Evolutionary conservation across 2,113 vertebrate genomes (phyloP), one percentile per base, ranked within the genome.

Genomic region (Erythrolamprus reginae): DNA sequence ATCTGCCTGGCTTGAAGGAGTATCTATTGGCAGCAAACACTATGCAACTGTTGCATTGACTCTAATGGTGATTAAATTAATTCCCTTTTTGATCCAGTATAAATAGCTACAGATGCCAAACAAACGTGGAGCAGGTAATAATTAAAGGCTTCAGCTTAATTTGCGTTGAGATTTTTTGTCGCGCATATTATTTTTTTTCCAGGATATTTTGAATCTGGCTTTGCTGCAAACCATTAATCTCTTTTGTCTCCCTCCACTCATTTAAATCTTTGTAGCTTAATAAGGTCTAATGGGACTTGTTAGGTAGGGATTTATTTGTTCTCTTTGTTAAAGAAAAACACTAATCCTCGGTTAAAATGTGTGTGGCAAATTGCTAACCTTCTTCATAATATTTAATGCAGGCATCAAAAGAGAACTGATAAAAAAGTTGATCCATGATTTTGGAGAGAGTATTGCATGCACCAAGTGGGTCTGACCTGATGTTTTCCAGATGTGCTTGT

Each of bases 201-300:
- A 13, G 48, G n/a, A 89, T 89, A 82, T 82, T 89, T 89, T 52
- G n/a, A 53, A 82, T 26, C 51, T 89, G 88, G 55, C 86, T 58
- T 88, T 88, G 42, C 86, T 88, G 45, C 26, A 88, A 88, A 47
- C 47, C 5, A 52, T 89, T 52, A 89, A 89, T 82, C 48, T 52
- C 4, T 42, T 38, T 77, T 77, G 33, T 21, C 70, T 56, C 86
- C 86, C 38, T 58, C 61, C 21, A 8, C n/a, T 8, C 88, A 89
- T 89, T 88, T 70, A 82, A 89, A 77, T 89, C 48, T 82, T 82
- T 89, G 82, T 45, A 65, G 56, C 61, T 88, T 88, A 88, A 88
- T 65, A 65, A 65, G 45, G 56, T 88, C 87, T 61, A 89, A 82
- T 89, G 88, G 47, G 65, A 89, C n/a, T 89, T 89, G 88, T 70